phyloP scores from a whole-genome alignment of 2,797 vertebrate species.

The Crenichthys baileyi region DNA sequence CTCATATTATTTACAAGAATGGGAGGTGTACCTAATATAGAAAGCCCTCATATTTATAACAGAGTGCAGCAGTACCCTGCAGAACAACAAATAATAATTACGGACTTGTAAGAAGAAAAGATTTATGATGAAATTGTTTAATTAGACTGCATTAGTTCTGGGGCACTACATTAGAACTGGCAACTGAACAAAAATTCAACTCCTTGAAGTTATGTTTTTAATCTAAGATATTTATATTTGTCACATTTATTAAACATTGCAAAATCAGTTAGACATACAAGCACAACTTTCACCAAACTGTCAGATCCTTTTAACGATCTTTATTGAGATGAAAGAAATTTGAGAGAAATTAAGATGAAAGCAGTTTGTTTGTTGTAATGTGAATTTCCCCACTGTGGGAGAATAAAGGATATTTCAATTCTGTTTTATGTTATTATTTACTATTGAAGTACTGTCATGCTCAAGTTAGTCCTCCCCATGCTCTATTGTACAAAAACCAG shows the following conservation, averaged over 20 bases:
- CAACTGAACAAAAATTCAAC: neutral
- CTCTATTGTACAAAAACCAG: too few species aligned
- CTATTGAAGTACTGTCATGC: too few species aligned
- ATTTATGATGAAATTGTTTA: slow-evolving; percentile 8
- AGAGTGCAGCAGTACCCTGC: neutral
- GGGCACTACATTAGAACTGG: neutral
- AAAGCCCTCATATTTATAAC: neutral
- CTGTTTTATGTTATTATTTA: too few species aligned
- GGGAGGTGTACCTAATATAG: neutral
- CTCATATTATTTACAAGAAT: neutral
- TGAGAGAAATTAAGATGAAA: neutral
- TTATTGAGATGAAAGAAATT: slow-evolving; percentile 2
- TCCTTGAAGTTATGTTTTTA: slow-evolving; percentile 24
- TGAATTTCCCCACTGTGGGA: neutral
- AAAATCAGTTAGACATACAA: slow-evolving; percentile 2
- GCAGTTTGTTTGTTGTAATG: slow-evolving; percentile 9
- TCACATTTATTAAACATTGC: neutral
- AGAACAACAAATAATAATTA: neutral
- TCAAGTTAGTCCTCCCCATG: too few species aligned
- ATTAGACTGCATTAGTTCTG: slow-evolving; percentile 5
- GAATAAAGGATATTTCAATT: too few species aligned
- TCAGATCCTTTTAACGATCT: slow-evolving; percentile 5
- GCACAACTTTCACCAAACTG: slow-evolving; percentile 14
- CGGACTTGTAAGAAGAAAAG: neutral
- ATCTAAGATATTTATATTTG: slow-evolving; percentile 11